Evolutionary conservation across 1,140 invertebrate genomes (phyloP).

Genomic region (Nylanderia fulva): DNA sequence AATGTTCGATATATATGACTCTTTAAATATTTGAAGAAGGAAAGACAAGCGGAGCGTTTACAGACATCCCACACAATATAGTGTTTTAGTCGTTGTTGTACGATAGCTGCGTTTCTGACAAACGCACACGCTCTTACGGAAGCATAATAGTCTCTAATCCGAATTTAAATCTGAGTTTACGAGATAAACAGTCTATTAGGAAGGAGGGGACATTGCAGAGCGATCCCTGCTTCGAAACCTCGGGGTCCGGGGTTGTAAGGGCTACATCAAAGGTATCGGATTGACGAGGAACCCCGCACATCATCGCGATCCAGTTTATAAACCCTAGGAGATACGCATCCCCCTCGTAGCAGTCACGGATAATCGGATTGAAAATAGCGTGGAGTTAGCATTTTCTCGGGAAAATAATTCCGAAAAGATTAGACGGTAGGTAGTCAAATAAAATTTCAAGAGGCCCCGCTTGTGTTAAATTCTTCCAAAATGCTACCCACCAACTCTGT

Average conservation of each 20-base stretch:
- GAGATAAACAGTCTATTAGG: conserved; percentile 84
- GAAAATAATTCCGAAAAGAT: conserved; percentile 43
- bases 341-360: neutral
- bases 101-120: conserved; percentile 5
- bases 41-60: neutral
- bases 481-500: too few relatives aligned
- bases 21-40: too few relatives aligned
- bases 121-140: conserved; percentile 12
- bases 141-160: conserved; percentile 70
- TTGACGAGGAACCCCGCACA: conserved; percentile 72
- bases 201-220: conserved; percentile 59
- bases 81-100: neutral
- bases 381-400: conserved; percentile 19
- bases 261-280: conserved; percentile 82
- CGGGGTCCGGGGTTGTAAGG: conserved; percentile 68
- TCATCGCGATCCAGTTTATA: conserved; percentile 70
- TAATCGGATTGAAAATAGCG: conserved; percentile 5
- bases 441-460: neutral
- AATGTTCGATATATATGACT: neutral
- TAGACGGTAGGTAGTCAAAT: conserved; percentile 1
- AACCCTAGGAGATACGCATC: conserved; percentile 54
- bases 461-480: too few relatives aligned
- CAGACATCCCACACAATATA: too few relatives aligned
- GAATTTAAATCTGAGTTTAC: conserved; percentile 80
- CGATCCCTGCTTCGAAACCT: conserved; percentile 61